These are phyloP conservation scores for Felis chaus DNA, from an alignment of 2,113 vertebrate genomes.

Conservation along the genomic window DNA sequence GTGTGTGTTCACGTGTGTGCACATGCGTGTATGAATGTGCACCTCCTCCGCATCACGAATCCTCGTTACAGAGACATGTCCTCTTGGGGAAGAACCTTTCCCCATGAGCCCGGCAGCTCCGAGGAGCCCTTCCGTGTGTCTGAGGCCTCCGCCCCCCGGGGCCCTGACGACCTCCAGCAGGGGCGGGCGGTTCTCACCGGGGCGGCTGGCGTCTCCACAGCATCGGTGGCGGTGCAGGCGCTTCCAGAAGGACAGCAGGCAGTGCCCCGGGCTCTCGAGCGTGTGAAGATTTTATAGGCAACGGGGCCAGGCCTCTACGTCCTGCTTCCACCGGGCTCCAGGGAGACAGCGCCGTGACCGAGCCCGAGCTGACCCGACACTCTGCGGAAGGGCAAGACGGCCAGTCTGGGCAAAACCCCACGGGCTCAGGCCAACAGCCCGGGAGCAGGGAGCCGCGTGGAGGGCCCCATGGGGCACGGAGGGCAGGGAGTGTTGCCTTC, in stretches of 20 bases:
- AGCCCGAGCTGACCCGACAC: too few relatives aligned
- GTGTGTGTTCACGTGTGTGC: too few relatives aligned
- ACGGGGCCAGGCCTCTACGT: fast-evolving
- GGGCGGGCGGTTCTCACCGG: fast-evolving
- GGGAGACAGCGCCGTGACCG: background rate
- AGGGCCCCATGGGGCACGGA: background rate
- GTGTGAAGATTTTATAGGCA: too few relatives aligned
- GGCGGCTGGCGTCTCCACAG: background rate
- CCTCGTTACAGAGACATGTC: fast-evolving
- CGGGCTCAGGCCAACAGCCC: background rate
- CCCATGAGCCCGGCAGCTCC: background rate
- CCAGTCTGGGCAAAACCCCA: background rate
- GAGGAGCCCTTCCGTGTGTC: too few relatives aligned
- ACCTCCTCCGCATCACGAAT: background rate
- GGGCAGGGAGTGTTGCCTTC: background rate
- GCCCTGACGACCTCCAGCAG: background rate
- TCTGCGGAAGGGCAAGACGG: fast-evolving
- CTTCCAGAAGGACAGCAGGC: background rate
- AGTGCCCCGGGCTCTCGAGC: too few relatives aligned
- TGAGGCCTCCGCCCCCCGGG: fast-evolving
- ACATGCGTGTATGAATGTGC: background rate
- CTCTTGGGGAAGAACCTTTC: too few relatives aligned
- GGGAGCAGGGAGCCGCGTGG: background rate
- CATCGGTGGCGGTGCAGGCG: fast-evolving
- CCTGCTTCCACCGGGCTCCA: fast-evolving